Conservation (phyloP, 1,140 invertebrate species). For the Mycetomoellerius zeteki region DNA sequence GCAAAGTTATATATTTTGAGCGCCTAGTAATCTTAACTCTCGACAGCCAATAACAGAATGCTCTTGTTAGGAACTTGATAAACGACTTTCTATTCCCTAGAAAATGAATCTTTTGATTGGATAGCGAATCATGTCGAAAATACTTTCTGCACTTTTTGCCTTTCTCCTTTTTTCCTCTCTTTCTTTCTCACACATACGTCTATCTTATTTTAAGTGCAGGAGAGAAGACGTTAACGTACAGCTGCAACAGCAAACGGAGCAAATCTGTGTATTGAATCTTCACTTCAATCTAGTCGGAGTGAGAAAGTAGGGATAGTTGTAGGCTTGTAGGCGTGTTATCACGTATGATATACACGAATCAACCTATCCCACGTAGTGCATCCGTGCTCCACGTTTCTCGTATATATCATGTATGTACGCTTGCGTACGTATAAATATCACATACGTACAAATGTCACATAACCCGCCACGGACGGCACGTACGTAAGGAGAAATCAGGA, state of each 20-base stretch:
- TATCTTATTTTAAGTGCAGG: neutral
- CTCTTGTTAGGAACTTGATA: neutral
- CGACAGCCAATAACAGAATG: neutral
- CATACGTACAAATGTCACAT: neutral
- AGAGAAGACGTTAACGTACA: neutral
- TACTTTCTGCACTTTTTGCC: neutral
- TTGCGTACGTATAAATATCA: neutral
- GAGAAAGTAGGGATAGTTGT: neutral
- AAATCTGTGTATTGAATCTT: neutral
- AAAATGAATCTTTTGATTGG: neutral
- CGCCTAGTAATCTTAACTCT: neutral
- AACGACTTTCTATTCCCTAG: neutral
- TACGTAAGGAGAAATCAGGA: no score
- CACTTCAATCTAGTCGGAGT: neutral
- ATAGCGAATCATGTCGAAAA: neutral
- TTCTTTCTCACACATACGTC: no score
- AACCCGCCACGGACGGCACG: neutral
- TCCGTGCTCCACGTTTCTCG: conserved; percentile 24
- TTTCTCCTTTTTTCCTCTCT: neutral
- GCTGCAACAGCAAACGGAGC: neutral
- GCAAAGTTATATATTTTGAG: neutral
- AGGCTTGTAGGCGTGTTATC: neutral
- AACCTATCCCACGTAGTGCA: conserved; percentile 28
- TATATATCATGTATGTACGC: neutral
- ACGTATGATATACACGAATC: conserved; percentile 24